Percentiles rank a stretch among this genome's conserved stretches.
phyloP scores from a whole-genome alignment of 2,888 invertebrate species.

The Hoplodrina ambigua region DNA sequence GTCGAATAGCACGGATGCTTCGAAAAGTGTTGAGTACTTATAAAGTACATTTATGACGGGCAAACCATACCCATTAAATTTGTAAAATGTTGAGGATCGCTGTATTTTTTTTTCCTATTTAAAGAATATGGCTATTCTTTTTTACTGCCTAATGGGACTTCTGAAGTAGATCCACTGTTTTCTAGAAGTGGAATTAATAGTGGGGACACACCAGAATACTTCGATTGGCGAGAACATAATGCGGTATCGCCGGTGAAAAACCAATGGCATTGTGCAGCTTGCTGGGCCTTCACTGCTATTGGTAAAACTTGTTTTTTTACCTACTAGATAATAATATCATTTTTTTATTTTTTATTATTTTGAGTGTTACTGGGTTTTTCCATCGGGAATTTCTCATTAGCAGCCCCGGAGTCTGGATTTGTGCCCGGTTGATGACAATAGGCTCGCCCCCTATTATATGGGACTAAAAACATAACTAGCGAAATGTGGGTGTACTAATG shows the following conservation, averaged over 20 bases:
- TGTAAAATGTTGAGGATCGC: constrained; percentile 41
- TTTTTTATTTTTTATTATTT: no score
- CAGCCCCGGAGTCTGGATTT: no score
- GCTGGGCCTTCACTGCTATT: constrained; percentile 77
- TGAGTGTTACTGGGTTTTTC: no score
- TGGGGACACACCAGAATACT: constrained; percentile 52
- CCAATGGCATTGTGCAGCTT: constrained; percentile 71
- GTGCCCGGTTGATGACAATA: no score
- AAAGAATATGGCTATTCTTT: not conserved
- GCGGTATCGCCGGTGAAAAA: constrained; percentile 74
- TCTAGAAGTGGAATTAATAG: constrained; percentile 23
- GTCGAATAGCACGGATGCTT: constrained; percentile 39
- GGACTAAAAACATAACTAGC: no score
- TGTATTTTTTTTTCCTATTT: constrained; percentile 39
- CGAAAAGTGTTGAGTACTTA: constrained; percentile 47
- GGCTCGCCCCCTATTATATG: no score
- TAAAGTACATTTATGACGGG: constrained; percentile 18
- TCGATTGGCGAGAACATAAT: constrained; percentile 71
- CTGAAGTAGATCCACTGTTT: not conserved
- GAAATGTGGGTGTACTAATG: no score
- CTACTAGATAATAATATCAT: not conserved
- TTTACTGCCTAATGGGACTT: not conserved
- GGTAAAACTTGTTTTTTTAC: constrained; percentile 62
- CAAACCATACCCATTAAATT: constrained; percentile 39
- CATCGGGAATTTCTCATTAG: no score